Base-by-base conservation (phyloP, 2,888 invertebrate species). In the Tenodera sinensis region DNA sequence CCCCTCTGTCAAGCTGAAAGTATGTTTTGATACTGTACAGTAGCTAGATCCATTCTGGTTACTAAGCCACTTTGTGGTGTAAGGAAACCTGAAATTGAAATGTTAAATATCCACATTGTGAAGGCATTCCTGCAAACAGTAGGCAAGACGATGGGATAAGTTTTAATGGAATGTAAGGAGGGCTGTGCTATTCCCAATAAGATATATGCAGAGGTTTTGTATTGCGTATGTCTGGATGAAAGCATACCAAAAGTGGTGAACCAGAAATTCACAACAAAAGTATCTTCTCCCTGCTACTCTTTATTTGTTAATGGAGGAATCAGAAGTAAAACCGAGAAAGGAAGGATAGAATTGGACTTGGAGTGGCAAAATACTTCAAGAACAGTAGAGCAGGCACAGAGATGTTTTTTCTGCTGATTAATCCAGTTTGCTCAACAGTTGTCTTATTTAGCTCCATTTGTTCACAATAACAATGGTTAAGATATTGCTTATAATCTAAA, bases 11-110 rank as follows among this genome's bases (percentile, higher is more conserved):
- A 90, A 89, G 85, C 83, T 90, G 15, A 28, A 54, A 28, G 47
- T 89, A 71, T 88, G 90, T 83, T 90, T 90, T 47, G 83, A 85
- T 34, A 89, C 90, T 83, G 89, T 90, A 12, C 83, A 30, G 27
- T 90, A 25, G 89, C 89, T 42, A 88, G 86, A 86, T 82, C 89
- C 71, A 88, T 90, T 28, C 9, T 90, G 28, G 47, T 81, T 25
- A 86, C 90, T 25, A 90, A 90, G 81, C 90, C 90, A 84, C 28
- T 83, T 27, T 90, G 90, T 83, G 85, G 89, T 6, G 82, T 90
- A 27, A 88, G 28, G 15, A 82, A 71, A 30, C 14, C 81, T 34
- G 89, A 89, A n/a, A 30, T 83, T n/a, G 88, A 89, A 25, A n/a
- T 34, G n/a, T 28, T 90, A 28, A 54, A 87, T 15, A 8, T 89